Percentiles rank a stretch among this genome's conserved stretches.
These are phyloP conservation scores for Dryocosmus kuriphilus DNA, from an alignment of 2,888 invertebrate genomes.

Conservation along the genomic window DNA sequence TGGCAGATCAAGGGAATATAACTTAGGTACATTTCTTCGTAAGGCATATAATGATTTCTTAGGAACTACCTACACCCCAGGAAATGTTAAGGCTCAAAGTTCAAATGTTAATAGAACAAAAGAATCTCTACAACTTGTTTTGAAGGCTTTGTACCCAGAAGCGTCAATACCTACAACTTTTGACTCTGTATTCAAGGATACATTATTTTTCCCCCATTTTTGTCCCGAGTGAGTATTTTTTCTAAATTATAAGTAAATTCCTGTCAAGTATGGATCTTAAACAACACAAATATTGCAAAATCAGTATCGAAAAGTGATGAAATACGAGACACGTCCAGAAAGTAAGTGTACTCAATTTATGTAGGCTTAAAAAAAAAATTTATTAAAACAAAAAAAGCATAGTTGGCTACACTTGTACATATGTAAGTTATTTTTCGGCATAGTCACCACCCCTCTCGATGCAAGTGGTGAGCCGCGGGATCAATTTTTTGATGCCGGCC, in stretches of 20 bases:
- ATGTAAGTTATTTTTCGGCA: too few species aligned
- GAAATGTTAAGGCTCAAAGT: conserved; percentile 78
- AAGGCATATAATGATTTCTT: conserved; percentile 78
- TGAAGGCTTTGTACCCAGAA: conserved; percentile 85
- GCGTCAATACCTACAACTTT: conserved; percentile 73
- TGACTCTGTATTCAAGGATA: neutral
- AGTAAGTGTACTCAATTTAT: too few species aligned
- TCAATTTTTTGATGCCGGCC: too few species aligned
- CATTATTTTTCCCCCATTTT: conserved; percentile 10
- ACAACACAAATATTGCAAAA: too few species aligned
- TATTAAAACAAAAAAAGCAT: too few species aligned
- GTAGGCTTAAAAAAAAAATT: too few species aligned
- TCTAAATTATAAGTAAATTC: neutral
- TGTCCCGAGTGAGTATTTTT: neutral
- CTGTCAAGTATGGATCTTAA: too few species aligned
- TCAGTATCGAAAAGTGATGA: too few species aligned
- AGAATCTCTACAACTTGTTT: conserved; percentile 84
- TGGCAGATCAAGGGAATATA: conserved; percentile 79
- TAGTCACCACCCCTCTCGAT: too few species aligned
- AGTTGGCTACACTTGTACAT: too few species aligned
- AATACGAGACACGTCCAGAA: too few species aligned
- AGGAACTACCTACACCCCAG: conserved; percentile 77
- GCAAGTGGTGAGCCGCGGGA: too few species aligned
- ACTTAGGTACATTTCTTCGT: conserved; percentile 79
- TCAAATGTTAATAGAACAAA: conserved; percentile 86